Base-by-base conservation (phyloP, 1,140 invertebrate genomes). In the Dinoponera quadriceps region DNA sequence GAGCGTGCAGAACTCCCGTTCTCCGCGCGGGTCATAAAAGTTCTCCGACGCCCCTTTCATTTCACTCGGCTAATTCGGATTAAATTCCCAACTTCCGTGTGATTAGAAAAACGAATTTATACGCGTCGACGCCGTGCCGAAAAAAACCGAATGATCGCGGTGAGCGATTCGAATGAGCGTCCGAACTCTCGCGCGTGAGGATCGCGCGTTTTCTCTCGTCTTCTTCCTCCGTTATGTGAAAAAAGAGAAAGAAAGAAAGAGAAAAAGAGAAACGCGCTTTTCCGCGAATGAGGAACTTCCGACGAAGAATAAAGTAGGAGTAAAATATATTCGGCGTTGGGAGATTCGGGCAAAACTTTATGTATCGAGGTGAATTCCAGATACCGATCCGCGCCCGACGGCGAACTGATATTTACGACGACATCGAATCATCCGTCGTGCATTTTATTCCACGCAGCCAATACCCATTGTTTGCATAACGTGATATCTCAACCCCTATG, bases 61-160 rank as follows among this genome's bases (percentile, higher is more conserved):
- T 77, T 77, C 78, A 22, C n/a, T 87, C 55, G 38, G 51, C 54
- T 71, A 72, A 86, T 82, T 25, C 38, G 29, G 4, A 69, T 25
- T 20, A 48, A 71, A 77, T 27, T 69, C 7, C 2, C 13, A 65
- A 82, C 63, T 77, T 77, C 18, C 18, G 29, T 14, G 25, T 80
- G 78, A 62, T 66, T 63, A 63, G 11, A 60, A 72, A 87, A 71
- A 72, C 59, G 59, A 55, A 16, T 78, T 78, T 74, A n/a, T n/a
- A 44, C 33, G 4, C 20, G 48, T 18, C 59, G 22, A 27, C 51
- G 49, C 29, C 20, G 22, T 13, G 18, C 18, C 22, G 20, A 54
- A 22, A 16, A 14, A 63, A 57, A 68, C 33, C 0, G 29, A 82
- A 83, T 27, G 20, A 78, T 78, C 7, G 16, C 49, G 18, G 33